Percentiles rank a stretch among this genome's conserved stretches.
Conservation (phyloP, 2,797 vertebrate genomes). For the Mus caroli region DNA sequence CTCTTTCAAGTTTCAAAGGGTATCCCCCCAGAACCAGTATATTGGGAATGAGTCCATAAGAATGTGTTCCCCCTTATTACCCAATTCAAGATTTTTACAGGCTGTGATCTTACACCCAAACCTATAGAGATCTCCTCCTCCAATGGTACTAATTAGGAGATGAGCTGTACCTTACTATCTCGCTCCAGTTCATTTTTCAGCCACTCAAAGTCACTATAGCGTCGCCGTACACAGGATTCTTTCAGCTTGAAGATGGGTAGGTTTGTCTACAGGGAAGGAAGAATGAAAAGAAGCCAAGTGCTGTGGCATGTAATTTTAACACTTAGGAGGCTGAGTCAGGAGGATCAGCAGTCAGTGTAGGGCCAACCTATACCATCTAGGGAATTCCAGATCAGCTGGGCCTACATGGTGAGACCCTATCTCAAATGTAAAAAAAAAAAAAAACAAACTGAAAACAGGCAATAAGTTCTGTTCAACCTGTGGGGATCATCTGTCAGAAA, state of each 20-base stretch:
- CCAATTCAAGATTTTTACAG: slow-evolving; percentile 44
- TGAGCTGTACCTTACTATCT: slow-evolving; percentile 95
- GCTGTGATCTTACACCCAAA: not conserved
- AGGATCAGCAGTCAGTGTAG: not conserved
- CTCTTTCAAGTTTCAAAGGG: slow-evolving; percentile 53
- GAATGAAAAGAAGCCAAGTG: slow-evolving; percentile 61
- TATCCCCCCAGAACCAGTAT: slow-evolving; percentile 51
- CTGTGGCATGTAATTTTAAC: not conserved
- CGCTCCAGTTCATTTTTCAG: slow-evolving; percentile 99
- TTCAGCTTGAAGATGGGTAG: slow-evolving; percentile 99
- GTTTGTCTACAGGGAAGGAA: slow-evolving; percentile 92
- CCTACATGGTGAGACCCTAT: not conserved
- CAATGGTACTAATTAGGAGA: slow-evolving; percentile 1
- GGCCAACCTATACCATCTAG: not conserved
- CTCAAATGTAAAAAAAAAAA: not conserved
- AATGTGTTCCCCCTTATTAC: slow-evolving; percentile 5
- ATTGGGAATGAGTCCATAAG: slow-evolving; percentile 9
- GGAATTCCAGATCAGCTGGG: not conserved
- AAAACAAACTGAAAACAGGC: not conserved
- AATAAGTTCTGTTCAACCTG: slow-evolving; percentile 25
- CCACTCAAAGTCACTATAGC: slow-evolving; percentile 99
- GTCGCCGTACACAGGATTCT: slow-evolving; percentile 96
- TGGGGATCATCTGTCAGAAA: slow-evolving; percentile 5
- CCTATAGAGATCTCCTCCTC: slow-evolving; percentile 12
- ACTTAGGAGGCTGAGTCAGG: not conserved